phyloP scores from a whole-genome alignment of 2,113 vertebrate genomes.

The Paedocypris sp. region DNA sequence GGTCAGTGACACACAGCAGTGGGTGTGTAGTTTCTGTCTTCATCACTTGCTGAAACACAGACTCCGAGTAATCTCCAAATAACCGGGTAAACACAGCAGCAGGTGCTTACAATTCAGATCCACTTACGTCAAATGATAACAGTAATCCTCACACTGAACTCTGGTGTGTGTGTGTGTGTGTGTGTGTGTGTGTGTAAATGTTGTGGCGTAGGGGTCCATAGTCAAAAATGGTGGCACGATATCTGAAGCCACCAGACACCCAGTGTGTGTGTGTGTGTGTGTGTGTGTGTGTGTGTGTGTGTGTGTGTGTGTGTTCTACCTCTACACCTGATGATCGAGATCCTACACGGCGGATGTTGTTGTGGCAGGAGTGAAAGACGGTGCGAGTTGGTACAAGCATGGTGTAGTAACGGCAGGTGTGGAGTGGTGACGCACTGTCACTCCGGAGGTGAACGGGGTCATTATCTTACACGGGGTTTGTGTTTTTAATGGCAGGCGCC shows the following conservation, averaged over 20 bases:
- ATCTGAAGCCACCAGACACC: neutral
- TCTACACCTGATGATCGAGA: no score
- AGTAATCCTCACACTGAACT: neutral
- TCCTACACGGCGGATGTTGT: no score
- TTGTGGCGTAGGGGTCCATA: constrained; percentile 33
- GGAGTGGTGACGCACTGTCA: neutral
- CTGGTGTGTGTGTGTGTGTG: constrained; percentile 25
- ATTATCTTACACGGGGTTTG: neutral
- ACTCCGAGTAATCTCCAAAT: neutral
- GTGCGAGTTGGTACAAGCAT: constrained; percentile 9
- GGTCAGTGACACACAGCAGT: no score
- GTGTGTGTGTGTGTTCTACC: no score
- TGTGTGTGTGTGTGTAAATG: constrained; percentile 28
- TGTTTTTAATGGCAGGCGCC: constrained; percentile 2
- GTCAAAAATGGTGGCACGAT: constrained; percentile 32
- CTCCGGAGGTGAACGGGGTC: neutral
- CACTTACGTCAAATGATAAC: neutral
- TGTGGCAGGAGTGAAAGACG: no score
- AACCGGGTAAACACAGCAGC: neutral
- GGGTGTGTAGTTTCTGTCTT: no score
- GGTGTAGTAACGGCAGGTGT: constrained; percentile 24
- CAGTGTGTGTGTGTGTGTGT: constrained; percentile 24
- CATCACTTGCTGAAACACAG: no score
- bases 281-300: constrained; percentile 8
- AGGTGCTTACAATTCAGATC: neutral